Evolutionary conservation across 1,140 invertebrate genomes (phyloP), one percentile per base, ranked within the genome.

Genomic region (Oppia nitens): DNA sequence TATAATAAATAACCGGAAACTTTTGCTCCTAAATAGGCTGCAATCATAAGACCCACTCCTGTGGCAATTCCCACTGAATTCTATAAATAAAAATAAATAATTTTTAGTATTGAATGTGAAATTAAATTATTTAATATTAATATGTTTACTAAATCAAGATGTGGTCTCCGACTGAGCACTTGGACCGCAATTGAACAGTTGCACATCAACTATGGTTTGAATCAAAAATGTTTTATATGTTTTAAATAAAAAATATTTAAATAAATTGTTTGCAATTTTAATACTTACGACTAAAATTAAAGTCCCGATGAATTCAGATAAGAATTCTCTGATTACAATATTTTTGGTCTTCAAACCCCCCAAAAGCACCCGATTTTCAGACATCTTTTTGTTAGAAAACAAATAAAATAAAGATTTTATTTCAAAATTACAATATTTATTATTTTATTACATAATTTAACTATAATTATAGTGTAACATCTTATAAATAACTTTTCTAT

Each of bases 271-370:
- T 26, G 27, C n/a, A 14, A 26, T 27, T 1, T 3, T 26, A n/a
- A 28, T n/a, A 23, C 56, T 25, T 49, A 57, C 56, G 47, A 57
- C 56, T n/a, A 57, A 29, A 32, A 57, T 50, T 20, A 57, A 49
- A 21, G 56, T 57, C 17, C 56, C 56, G 21, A 57, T 1, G 9
- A 57, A 49, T 52, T 57, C 56, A 3, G 56, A 52, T 17, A 57
- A 26, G 26, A 57, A 49, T 25, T 57, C 56, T 20, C 29, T 24
- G 21, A 40, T 27, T 4, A 48, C 27, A 21, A 11, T 25, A 57
- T 27, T 57, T 47, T 49, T 48, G 14, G 48, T 20, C 4, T 21
- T 2, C 25, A 49, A 24, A 2, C 25, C 26, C 21, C 21, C 6
- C 9, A 57, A 23, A 23, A 57, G 9, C 23, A 45, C 26, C 12